These are phyloP conservation scores for Macrobrachium rosenbergii DNA, from an alignment of 1,140 invertebrate species.

Conservation along the genomic window DNA sequence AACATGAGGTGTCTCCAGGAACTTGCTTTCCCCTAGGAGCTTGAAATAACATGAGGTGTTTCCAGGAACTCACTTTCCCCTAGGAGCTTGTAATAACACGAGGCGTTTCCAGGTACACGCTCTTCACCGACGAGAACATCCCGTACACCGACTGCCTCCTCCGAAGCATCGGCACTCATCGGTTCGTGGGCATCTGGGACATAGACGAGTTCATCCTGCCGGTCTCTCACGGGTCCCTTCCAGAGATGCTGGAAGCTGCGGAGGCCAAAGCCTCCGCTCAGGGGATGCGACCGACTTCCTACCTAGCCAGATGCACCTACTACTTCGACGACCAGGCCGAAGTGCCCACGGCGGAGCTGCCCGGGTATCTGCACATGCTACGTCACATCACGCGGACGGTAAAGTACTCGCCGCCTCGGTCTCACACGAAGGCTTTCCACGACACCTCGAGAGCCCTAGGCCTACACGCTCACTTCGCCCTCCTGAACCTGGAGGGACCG, in stretches of 20 bases:
- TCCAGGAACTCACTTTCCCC: too few species aligned
- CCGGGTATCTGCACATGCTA: constrained; percentile 38
- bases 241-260: constrained; percentile 43
- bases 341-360: background rate
- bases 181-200: constrained; percentile 50
- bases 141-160: constrained; percentile 59
- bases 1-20: too few species aligned
- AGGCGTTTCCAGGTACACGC: constrained; percentile 14
- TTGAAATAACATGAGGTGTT: too few species aligned
- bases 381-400: constrained; percentile 58
- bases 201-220: constrained; percentile 51
- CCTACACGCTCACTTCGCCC: constrained; percentile 63
- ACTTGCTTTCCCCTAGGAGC: too few species aligned
- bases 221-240: background rate
- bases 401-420: constrained; percentile 44
- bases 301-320: constrained; percentile 60
- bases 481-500: constrained; percentile 35
- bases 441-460: constrained; percentile 59
- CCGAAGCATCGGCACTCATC: constrained; percentile 38
- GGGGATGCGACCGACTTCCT: constrained; percentile 54
- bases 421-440: constrained; percentile 58
- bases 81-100: too few species aligned
- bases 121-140: constrained; percentile 48
- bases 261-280: constrained; percentile 6
- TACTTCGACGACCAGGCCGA: constrained; percentile 62